Evolutionary conservation across 2,888 invertebrate genomes (phyloP).

Genomic region (Drosophila mimetica): DNA sequence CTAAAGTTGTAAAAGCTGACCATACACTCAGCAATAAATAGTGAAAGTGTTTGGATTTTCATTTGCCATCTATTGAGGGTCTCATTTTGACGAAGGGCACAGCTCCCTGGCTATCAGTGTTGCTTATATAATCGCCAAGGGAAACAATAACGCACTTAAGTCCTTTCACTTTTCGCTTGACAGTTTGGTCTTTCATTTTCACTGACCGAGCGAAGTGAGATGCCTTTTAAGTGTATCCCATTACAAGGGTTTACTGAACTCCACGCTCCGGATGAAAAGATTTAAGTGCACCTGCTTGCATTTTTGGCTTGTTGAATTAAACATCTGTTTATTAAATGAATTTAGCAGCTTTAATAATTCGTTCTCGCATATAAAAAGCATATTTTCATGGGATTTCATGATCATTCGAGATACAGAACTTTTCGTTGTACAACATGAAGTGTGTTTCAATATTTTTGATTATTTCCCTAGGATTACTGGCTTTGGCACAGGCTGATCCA

Average conservation of each 20-base stretch:
- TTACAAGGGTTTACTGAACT: slow-evolving; percentile 38
- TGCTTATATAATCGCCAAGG: slow-evolving; percentile 51
- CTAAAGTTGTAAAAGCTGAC: slow-evolving; percentile 13
- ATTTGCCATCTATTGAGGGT: slow-evolving; percentile 55
- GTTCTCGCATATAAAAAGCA: slow-evolving; percentile 24
- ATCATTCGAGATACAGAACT: not conserved
- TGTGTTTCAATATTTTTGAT: slow-evolving; percentile 12
- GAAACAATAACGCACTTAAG: slow-evolving; percentile 56
- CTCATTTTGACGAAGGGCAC: slow-evolving; percentile 55
- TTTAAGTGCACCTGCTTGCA: slow-evolving; percentile 19
- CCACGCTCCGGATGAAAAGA: not conserved
- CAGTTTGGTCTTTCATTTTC: slow-evolving; percentile 54
- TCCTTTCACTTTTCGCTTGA: slow-evolving; percentile 71
- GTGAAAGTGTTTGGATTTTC: slow-evolving; percentile 37
- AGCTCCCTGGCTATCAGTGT: slow-evolving; percentile 19
- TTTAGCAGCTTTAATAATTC: not conserved
- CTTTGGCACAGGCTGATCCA: not conserved
- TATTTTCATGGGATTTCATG: not conserved
- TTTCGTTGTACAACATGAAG: slow-evolving; percentile 19
- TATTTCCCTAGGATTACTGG: slow-evolving; percentile 20
- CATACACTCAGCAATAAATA: slow-evolving; percentile 19
- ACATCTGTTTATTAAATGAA: slow-evolving; percentile 13
- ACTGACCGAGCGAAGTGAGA: slow-evolving; percentile 21
- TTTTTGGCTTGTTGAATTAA: not conserved
- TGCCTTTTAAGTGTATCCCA: slow-evolving; percentile 39